Evolutionary conservation across 2,888 invertebrate species (phyloP), one percentile per base, ranked within the genome.

Genomic region (Aethes cnicana): DNA sequence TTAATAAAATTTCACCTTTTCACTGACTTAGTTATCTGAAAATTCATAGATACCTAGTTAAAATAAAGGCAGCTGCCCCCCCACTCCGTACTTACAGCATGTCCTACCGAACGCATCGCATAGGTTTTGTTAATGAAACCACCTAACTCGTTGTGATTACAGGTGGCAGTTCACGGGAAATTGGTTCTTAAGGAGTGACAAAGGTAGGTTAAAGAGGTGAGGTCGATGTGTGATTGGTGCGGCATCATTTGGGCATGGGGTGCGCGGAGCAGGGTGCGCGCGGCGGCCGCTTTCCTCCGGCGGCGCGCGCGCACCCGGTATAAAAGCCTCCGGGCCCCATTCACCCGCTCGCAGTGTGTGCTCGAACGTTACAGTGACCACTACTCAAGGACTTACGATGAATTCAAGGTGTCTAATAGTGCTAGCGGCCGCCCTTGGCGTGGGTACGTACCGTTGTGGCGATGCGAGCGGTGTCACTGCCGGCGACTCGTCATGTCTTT

Each of bases 371-470:
- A 84, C 69, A 85, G 89, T 87, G 88, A 74, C 80, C 74, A 86
- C 87, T 80, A 73, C 82, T 76, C 74, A 81, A 85, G 85, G 85
- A 86, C 86, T 86, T 79, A 81, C 74, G 72, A 90, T 90, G 90
- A 82, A 87, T 86, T 82, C 90, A 81, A 79, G 88, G 90, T 90
- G 90, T 87, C 86, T 90, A 80, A 65, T 90, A 85, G 87, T 90
- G 86, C 80, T 92, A 83, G 91, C 92, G 81, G 91, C 92, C 84
- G 92, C 92, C 90, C 90, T 92, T 86, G 92, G 92, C 91, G 91
- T 92, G 90, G 92, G 92, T 92, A 92, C 90, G 92, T 92, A 92
- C 36, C n/a, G 4, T 17, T 46, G 52, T 52, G 52, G 52, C 52
- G 49, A 49, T 43, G 49, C 49, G 52, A 52, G 44, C 52, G 52